phyloP scores from a whole-genome alignment of 2,888 invertebrate species.

The Nomada goodeniana region DNA sequence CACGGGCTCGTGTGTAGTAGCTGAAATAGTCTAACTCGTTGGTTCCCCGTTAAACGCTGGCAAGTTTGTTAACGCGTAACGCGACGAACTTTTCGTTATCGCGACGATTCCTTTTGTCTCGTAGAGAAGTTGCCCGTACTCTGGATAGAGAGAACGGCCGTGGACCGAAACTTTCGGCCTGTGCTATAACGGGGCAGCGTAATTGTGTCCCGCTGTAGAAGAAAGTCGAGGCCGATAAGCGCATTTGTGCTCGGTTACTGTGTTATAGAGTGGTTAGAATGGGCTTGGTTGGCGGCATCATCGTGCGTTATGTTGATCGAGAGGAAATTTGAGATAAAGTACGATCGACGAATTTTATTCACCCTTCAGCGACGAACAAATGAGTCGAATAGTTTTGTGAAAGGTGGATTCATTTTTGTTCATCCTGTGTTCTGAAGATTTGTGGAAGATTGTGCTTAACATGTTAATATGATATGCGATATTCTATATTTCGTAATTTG shows the following conservation, averaged over 20 bases:
- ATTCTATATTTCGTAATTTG: too few species aligned
- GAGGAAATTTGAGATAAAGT: not conserved
- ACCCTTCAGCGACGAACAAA: too few species aligned
- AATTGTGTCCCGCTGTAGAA: not conserved
- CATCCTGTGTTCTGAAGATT: too few species aligned
- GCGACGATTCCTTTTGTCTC: conserved; percentile 20
- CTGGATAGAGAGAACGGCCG: too few species aligned
- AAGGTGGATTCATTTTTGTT: too few species aligned
- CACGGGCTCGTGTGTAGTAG: not conserved
- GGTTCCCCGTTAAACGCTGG: not conserved
- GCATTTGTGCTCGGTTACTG: not conserved
- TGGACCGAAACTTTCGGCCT: not conserved
- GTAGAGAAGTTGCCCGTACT: not conserved
- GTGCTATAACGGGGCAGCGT: not conserved
- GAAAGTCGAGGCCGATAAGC: conserved; percentile 24
- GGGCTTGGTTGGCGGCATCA: too few species aligned
- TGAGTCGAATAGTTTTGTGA: too few species aligned
- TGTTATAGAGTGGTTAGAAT: not conserved
- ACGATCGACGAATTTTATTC: not conserved
- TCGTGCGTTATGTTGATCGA: not conserved
- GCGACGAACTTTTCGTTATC: conserved; percentile 48
- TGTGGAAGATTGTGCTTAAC: too few species aligned
- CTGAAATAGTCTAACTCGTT: conserved; percentile 10
- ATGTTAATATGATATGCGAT: too few species aligned
- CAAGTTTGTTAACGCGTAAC: conserved; percentile 34